phyloP scores from a whole-genome alignment of 2,113 vertebrate species.

The Chaetops frenatus region DNA sequence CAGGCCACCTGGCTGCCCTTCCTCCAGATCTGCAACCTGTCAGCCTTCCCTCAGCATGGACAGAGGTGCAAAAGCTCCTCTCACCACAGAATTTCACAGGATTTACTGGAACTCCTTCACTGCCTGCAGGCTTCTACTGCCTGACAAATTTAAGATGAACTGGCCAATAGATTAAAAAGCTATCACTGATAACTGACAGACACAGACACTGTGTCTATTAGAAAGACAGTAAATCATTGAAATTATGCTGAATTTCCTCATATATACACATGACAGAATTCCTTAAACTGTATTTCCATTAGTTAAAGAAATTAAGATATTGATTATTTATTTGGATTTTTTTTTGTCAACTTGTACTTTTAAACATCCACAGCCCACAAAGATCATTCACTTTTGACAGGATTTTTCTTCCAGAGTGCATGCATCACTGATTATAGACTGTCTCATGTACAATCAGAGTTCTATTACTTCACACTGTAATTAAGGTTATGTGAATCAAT shows the following conservation, averaged over 20 bases:
- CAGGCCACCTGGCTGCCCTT: neutral
- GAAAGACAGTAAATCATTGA: neutral
- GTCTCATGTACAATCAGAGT: neutral
- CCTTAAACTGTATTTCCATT: neutral
- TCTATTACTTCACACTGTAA: neutral
- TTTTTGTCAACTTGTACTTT: neutral
- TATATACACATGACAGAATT: rapidly evolving
- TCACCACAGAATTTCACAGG: neutral
- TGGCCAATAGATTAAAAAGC: neutral
- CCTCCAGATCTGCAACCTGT: neutral
- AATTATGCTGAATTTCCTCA: neutral
- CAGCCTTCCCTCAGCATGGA: neutral
- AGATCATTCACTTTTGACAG: neutral
- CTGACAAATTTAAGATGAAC: neutral
- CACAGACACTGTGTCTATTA: neutral
- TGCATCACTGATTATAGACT: neutral
- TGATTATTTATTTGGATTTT: neutral
- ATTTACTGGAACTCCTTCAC: neutral
- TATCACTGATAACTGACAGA: neutral
- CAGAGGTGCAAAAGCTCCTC: neutral
- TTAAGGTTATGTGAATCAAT: neutral
- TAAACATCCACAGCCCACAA: neutral
- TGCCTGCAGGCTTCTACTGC: neutral
- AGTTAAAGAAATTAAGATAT: neutral
- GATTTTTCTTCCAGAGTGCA: neutral